A percentile compares a stretch with the other conserved stretches of the same genome.
Conservation (phyloP, 2,797 vertebrate genomes). For the Adelosebastes latens region DNA sequence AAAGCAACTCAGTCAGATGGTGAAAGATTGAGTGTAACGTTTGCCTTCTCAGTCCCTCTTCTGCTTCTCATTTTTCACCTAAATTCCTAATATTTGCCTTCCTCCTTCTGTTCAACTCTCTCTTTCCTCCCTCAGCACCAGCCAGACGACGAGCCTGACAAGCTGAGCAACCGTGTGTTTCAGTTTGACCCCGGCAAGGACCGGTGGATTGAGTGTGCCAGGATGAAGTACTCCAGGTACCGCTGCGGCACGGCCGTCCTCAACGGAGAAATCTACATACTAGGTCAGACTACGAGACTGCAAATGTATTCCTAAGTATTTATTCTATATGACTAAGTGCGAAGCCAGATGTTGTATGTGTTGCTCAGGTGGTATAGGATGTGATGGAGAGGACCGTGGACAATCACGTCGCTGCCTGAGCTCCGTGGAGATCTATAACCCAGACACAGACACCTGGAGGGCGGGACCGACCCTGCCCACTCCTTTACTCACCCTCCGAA, state of each 20-base stretch:
- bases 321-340: not conserved
- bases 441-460: slow-evolving; percentile 90
- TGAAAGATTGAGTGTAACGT: not conserved
- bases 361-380: slow-evolving; percentile 91
- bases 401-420: slow-evolving; percentile 90
- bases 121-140: slow-evolving; percentile 65
- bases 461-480: slow-evolving; percentile 86
- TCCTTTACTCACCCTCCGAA: slow-evolving; percentile 86
- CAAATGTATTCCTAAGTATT: not conserved
- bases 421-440: slow-evolving; percentile 90
- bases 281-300: slow-evolving; percentile 83
- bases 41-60: not conserved
- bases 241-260: slow-evolving; percentile 88
- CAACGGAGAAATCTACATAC: slow-evolving; percentile 89
- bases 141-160: slow-evolving; percentile 91
- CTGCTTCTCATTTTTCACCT: not conserved
- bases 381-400: slow-evolving; percentile 87
- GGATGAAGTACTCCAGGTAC: slow-evolving; percentile 91
- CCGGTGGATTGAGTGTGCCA: slow-evolving; percentile 83
- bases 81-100: not conserved
- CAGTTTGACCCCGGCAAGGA: slow-evolving; percentile 87
- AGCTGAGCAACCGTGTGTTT: slow-evolving; percentile 87
- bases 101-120: not conserved
- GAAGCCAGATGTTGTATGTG: not conserved
- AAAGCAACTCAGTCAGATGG: not conserved